These are phyloP conservation scores for Drosophila formosana DNA, from an alignment of 2,888 invertebrate species.

Conservation along the genomic window DNA sequence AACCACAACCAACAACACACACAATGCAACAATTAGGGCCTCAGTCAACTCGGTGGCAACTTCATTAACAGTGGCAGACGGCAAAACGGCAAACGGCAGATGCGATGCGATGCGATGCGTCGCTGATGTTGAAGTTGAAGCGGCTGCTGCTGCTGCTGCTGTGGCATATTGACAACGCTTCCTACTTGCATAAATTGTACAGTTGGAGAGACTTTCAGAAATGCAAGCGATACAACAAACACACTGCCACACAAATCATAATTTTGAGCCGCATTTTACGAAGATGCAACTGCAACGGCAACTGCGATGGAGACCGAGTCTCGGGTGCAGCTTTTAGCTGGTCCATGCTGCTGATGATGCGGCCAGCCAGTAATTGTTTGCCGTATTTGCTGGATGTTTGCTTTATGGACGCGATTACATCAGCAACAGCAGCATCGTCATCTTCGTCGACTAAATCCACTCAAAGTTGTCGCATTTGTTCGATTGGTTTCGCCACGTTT, in stretches of 20 bases:
- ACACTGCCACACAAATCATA: slow-evolving; percentile 66
- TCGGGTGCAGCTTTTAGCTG: slow-evolving; percentile 47
- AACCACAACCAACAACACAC: slow-evolving; percentile 20
- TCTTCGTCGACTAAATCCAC: slow-evolving; percentile 21
- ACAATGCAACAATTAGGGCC: slow-evolving; percentile 66
- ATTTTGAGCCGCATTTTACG: slow-evolving; percentile 25
- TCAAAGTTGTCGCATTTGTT: slow-evolving; percentile 41
- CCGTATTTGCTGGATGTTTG: slow-evolving; percentile 50
- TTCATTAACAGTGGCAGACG: slow-evolving; percentile 48
- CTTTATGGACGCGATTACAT: slow-evolving; percentile 71
- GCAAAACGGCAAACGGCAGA: slow-evolving; percentile 4
- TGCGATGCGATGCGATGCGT: slow-evolving; percentile 14
- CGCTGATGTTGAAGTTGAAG: slow-evolving; percentile 12
- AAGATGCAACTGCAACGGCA: slow-evolving; percentile 28
- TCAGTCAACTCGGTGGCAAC: slow-evolving; percentile 44
- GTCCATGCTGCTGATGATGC: slow-evolving; percentile 23
- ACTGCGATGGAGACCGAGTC: slow-evolving; percentile 11
- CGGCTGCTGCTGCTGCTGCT: slow-evolving; percentile 24
- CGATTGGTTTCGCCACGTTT: slow-evolving; percentile 39
- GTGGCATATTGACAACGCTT: slow-evolving; percentile 47
- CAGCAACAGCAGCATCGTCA: slow-evolving; percentile 42
- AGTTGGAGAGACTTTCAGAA: slow-evolving; percentile 45
- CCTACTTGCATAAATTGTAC: slow-evolving; percentile 72
- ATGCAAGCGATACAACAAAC: slow-evolving; percentile 55
- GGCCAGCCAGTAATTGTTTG: slow-evolving; percentile 67